These are phyloP conservation scores for Hyperopisus bebe DNA, from an alignment of 2,113 vertebrate genomes.

Conservation along the genomic window DNA sequence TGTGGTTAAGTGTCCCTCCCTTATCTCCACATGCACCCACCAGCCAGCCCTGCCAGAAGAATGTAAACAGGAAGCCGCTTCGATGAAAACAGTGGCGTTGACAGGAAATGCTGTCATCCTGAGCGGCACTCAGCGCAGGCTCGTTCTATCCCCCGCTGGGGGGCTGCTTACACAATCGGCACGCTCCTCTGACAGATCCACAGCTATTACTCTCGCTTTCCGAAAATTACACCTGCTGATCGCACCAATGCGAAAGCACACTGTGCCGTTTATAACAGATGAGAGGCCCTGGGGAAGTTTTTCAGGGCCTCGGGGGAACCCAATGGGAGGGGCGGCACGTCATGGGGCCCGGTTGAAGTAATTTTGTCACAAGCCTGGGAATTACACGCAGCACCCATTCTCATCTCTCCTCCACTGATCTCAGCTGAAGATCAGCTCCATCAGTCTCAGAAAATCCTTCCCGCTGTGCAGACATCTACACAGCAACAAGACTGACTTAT, in stretches of 20 bases:
- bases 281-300: neutral
- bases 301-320: neutral
- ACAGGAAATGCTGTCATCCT: slow-evolving; percentile 34
- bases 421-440: neutral
- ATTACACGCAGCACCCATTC: neutral
- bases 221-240: neutral
- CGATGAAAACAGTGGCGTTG: slow-evolving; percentile 35
- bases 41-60: slow-evolving; percentile 17
- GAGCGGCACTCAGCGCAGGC: neutral
- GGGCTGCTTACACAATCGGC: neutral
- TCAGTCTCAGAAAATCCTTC: neutral
- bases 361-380: neutral
- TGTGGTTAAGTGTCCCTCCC: neutral
- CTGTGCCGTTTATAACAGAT: neutral
- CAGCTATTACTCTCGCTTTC: neutral
- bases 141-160: neutral
- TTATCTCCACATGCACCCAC: slow-evolving; percentile 23
- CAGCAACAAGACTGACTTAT: neutral
- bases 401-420: neutral
- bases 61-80: slow-evolving; percentile 42
- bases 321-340: neutral
- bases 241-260: neutral
- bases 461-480: neutral
- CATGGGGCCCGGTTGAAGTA: neutral
- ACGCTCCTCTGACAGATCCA: neutral